Conservation (phyloP, 2,888 invertebrate genomes). For the Dexiosoma caninum region DNA sequence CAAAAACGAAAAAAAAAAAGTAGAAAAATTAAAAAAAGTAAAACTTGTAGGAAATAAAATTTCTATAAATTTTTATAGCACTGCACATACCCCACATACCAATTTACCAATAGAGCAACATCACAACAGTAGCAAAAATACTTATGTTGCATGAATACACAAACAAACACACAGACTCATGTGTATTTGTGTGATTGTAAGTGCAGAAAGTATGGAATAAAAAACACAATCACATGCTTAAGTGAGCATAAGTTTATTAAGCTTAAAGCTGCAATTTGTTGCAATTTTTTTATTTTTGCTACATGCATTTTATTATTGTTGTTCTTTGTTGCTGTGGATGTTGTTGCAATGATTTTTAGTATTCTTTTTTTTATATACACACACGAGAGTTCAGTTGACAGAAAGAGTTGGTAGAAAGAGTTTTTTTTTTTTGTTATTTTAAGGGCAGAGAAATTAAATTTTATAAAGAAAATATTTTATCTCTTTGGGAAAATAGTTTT, state of each 20-base stretch:
- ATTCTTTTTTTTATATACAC: not conserved
- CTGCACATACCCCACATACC: constrained; percentile 1
- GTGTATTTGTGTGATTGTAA: not conserved
- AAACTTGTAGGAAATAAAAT: constrained; percentile 25
- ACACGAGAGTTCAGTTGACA: constrained; percentile 17
- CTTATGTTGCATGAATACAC: not conserved
- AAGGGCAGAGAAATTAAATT: constrained; percentile 18
- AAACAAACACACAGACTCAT: not conserved
- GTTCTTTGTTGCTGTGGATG: constrained; percentile 5
- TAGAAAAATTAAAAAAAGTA: not conserved
- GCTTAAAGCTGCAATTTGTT: constrained; percentile 72
- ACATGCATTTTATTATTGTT: constrained; percentile 17
- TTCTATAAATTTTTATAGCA: constrained; percentile 43
- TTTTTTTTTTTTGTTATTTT: not conserved
- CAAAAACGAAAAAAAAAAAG: not conserved
- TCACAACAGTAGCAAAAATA: not conserved
- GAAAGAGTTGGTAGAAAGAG: not conserved
- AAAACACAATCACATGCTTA: constrained; percentile 73
- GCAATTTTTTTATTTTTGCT: constrained; percentile 67
- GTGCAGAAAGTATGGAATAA: constrained; percentile 48
- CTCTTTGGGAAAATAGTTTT: not conserved
- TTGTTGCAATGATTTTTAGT: constrained; percentile 37
- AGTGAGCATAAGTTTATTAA: constrained; percentile 73
- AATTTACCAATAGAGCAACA: not conserved
- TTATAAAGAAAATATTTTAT: constrained; percentile 26